These are phyloP conservation scores for Pangasianodon hypophthalmus DNA, from an alignment of 2,113 vertebrate species.

Conservation along the genomic window DNA sequence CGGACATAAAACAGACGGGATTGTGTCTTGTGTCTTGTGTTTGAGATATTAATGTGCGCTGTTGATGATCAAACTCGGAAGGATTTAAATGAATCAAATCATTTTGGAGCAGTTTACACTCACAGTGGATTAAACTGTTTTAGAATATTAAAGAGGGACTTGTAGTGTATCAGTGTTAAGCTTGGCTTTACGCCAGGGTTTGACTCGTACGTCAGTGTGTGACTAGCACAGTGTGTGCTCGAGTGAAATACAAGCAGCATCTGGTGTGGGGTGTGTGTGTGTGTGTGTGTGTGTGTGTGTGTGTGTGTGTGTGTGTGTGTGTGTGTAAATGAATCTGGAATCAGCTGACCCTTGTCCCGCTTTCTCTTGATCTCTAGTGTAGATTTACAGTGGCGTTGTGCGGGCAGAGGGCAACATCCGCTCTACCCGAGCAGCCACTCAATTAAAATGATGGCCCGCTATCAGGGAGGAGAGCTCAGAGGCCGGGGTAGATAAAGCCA, in stretches of 20 bases:
- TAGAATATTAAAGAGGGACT: background rate
- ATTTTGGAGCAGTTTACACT: background rate
- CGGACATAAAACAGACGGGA: background rate
- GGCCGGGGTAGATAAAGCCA: background rate
- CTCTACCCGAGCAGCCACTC: slow-evolving; percentile 17
- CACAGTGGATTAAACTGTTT: too few species aligned
- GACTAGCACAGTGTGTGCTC: slow-evolving; percentile 55
- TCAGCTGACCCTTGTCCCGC: slow-evolving; percentile 56
- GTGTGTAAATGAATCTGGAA: slow-evolving; percentile 1
- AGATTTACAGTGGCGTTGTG: slow-evolving; percentile 54
- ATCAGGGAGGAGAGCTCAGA: slow-evolving; percentile 28
- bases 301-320: slow-evolving; percentile 3
- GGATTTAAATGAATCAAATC: background rate
- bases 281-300: slow-evolving; percentile 15
- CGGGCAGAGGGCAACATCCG: slow-evolving; percentile 27
- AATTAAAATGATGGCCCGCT: slow-evolving; percentile 28
- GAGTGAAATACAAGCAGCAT: slow-evolving; percentile 48
- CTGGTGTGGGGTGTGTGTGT: slow-evolving; percentile 17
- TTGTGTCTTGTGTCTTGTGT: too few species aligned
- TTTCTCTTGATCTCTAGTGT: slow-evolving; percentile 53
- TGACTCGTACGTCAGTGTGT: background rate
- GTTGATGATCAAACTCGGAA: too few species aligned
- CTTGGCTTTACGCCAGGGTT: slow-evolving; percentile 11
- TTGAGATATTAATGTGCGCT: background rate
- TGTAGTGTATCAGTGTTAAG: background rate